Conservation (phyloP, 2,797 vertebrate species). For the Chelon auratus region DNA sequence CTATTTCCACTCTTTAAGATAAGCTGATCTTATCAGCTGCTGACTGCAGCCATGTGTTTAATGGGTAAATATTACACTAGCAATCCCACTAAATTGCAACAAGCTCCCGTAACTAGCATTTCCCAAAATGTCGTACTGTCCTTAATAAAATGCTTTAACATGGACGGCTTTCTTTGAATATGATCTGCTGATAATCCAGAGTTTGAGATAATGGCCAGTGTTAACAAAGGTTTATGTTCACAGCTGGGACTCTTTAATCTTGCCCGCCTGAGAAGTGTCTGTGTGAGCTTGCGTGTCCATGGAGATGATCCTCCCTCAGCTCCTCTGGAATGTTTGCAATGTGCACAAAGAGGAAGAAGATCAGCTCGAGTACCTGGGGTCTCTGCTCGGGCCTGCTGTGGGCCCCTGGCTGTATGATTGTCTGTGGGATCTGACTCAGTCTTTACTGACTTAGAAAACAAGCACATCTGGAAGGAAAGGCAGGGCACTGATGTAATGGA, state of each 20-base stretch:
- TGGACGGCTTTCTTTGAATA: conserved; percentile 1
- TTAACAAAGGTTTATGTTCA: conserved; percentile 68
- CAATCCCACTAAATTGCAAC: conserved; percentile 6
- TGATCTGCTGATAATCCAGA: not conserved
- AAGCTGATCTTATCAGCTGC: not conserved
- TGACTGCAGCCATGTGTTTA: not conserved
- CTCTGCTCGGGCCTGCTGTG: conserved; percentile 55
- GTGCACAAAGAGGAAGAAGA: conserved; percentile 63
- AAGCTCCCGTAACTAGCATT: not conserved
- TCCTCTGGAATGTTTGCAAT: conserved; percentile 84
- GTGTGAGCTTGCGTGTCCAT: conserved; percentile 64
- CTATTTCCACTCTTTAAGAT: not conserved
- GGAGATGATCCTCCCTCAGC: conserved; percentile 79
- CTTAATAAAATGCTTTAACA: conserved; percentile 11
- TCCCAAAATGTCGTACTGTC: not conserved
- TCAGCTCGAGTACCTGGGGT: conserved; percentile 69
- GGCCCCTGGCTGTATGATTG: conserved; percentile 55
- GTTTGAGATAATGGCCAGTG: conserved; percentile 15
- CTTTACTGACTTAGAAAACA: conserved; percentile 27
- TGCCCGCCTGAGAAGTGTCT: conserved; percentile 52
- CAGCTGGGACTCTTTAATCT: conserved; percentile 73
- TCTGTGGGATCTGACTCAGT: conserved; percentile 37
- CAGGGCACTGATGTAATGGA: conserved; percentile 4
- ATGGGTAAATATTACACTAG: not conserved
- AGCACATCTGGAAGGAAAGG: conserved; percentile 60